Evolutionary conservation across 2,797 vertebrate genomes (phyloP).

Genomic region (Ceryle rudis): DNA sequence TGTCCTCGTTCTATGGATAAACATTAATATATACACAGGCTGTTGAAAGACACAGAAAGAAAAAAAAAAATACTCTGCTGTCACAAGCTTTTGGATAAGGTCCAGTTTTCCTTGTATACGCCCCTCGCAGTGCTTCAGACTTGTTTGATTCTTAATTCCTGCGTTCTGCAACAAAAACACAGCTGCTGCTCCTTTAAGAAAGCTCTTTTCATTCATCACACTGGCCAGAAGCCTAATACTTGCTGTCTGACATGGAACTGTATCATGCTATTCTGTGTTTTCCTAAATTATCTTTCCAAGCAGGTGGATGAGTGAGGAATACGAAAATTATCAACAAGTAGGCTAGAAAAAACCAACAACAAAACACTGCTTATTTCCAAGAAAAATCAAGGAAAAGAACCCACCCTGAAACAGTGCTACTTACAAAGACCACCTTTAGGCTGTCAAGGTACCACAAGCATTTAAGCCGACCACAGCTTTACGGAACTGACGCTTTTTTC

Average conservation of each 20-base stretch:
- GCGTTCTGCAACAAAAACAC: not conserved
- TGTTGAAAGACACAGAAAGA: not conserved
- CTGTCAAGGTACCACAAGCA: not conserved
- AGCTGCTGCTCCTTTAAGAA: not conserved
- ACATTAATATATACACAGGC: not conserved
- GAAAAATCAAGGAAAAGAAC: not conserved
- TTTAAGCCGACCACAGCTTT: not conserved
- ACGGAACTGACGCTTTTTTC: not conserved
- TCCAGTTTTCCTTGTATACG: not conserved
- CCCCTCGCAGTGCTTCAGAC: not conserved
- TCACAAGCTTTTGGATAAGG: not conserved
- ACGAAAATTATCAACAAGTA: not conserved
- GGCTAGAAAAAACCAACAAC: not conserved
- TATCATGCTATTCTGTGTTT: not conserved
- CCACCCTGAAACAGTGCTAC: not conserved
- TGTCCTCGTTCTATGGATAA: constrained; percentile 15
- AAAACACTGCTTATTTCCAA: not conserved
- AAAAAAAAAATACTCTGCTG: not conserved
- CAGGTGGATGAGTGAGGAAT: not conserved
- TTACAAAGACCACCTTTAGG: not conserved
- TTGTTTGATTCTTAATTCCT: not conserved
- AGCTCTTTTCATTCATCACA: not conserved
- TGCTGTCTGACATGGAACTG: not conserved
- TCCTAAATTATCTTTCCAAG: not conserved
- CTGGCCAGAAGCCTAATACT: not conserved